These are phyloP conservation scores for Lasaia peninsularis DNA, from an alignment of 1,140 invertebrate genomes.

Conservation along the genomic window DNA sequence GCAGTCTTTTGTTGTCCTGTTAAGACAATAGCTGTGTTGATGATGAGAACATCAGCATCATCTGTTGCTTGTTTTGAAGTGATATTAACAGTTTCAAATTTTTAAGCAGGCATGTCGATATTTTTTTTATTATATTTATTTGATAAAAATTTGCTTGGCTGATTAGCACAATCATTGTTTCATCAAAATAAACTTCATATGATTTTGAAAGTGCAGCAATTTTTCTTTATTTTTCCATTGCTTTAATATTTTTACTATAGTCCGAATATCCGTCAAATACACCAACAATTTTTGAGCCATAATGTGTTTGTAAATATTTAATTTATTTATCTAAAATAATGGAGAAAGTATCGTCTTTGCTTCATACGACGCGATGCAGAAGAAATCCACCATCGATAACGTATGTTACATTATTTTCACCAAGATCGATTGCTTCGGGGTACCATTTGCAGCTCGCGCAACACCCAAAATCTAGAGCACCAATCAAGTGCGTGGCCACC, in stretches of 20 bases:
- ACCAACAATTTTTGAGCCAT: conserved; percentile 32
- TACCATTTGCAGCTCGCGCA: no score
- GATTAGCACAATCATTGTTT: conserved; percentile 43
- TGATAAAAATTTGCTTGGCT: conserved; percentile 49
- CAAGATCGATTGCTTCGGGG: conserved; percentile 35
- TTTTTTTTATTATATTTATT: conserved; percentile 43
- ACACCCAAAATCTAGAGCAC: no score
- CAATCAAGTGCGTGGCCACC: no score
- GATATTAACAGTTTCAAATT: conserved; percentile 40
- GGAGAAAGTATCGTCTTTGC: conserved; percentile 29
- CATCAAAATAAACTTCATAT: conserved; percentile 44
- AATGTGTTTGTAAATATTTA: conserved; percentile 31
- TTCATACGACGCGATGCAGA: conserved; percentile 30
- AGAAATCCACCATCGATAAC: conserved; percentile 42
- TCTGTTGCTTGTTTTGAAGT: conserved; percentile 40
- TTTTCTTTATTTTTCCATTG: conserved; percentile 35
- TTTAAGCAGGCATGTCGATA: conserved; percentile 36
- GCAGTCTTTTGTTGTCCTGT: conserved; percentile 40
- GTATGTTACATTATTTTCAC: conserved; percentile 48
- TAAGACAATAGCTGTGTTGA: conserved; percentile 44
- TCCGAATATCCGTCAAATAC: conserved; percentile 48
- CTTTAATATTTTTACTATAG: conserved; percentile 33
- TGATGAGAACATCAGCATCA: conserved; percentile 52
- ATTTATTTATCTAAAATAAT: conserved; percentile 34
- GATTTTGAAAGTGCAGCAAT: conserved; percentile 34